phyloP scores from a whole-genome alignment of 1,140 invertebrate genomes.

The Dryas iulia region DNA sequence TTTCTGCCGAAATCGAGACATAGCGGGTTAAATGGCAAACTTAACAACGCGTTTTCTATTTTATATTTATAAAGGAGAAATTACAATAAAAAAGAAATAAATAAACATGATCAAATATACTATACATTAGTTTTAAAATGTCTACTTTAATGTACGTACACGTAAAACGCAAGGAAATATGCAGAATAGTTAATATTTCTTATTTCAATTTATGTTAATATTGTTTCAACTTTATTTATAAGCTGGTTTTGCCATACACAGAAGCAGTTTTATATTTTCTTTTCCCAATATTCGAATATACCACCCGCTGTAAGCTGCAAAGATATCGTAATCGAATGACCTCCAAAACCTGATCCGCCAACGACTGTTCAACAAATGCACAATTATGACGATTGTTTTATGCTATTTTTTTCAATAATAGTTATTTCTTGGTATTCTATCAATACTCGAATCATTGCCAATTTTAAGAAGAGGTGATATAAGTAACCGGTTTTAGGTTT shows the following conservation, averaged over 20 bases:
- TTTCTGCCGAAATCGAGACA: no score
- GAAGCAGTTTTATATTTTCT: not conserved
- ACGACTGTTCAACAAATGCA: conserved; percentile 18
- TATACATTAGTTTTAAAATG: no score
- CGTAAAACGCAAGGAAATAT: no score
- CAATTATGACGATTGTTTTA: conserved; percentile 1
- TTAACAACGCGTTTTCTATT: no score
- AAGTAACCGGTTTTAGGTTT: not conserved
- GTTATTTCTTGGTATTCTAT: not conserved
- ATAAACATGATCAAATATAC: no score
- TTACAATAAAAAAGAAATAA: no score
- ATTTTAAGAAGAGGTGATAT: not conserved
- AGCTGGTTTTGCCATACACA: not conserved
- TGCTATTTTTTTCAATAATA: not conserved
- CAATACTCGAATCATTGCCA: not conserved
- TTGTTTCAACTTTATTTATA: not conserved
- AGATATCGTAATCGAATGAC: not conserved
- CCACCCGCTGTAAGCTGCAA: not conserved
- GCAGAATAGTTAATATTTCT: not conserved
- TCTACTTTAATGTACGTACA: no score
- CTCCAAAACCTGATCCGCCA: conserved; percentile 19
- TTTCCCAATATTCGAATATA: not conserved
- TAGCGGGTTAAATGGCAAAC: no score
- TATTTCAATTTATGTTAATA: not conserved
- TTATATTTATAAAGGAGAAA: no score